These are phyloP conservation scores for Drosophila sturtevanti DNA, from an alignment of 1,140 invertebrate species.

Conservation along the genomic window DNA sequence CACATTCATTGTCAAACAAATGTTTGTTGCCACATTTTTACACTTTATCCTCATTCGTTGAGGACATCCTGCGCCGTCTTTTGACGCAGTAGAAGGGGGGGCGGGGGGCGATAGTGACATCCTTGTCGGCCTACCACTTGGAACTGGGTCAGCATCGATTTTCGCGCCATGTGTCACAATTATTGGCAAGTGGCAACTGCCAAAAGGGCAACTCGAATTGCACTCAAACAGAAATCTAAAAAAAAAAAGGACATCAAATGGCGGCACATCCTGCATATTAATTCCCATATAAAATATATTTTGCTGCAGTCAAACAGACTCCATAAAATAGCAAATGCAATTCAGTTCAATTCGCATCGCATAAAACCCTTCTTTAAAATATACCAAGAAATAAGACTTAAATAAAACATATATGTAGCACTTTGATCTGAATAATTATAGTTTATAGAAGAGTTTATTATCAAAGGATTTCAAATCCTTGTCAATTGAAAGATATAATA, in stretches of 20 bases:
- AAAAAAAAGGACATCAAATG: constrained; percentile 29
- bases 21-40: constrained; percentile 20
- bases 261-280: constrained; percentile 64
- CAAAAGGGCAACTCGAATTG: constrained; percentile 31
- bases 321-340: not conserved
- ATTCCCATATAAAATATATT: constrained; percentile 51
- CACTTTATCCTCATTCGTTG: constrained; percentile 2
- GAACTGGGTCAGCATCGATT: constrained; percentile 79
- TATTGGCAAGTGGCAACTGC: constrained; percentile 43
- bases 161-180: constrained; percentile 75
- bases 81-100: not conserved
- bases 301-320: constrained; percentile 33
- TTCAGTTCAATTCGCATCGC: not conserved
- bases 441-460: too few relatives aligned
- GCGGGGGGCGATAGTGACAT: not conserved
- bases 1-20: constrained; percentile 54
- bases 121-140: constrained; percentile 32
- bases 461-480: too few relatives aligned
- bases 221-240: constrained; percentile 34
- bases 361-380: too few relatives aligned
- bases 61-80: too few relatives aligned
- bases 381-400: too few relatives aligned
- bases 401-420: too few relatives aligned
- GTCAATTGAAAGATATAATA: too few relatives aligned
- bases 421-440: too few relatives aligned